These are phyloP conservation scores for Pangasius sanitwongsei DNA, from an alignment of 2,797 vertebrate genomes.

Conservation along the genomic window DNA sequence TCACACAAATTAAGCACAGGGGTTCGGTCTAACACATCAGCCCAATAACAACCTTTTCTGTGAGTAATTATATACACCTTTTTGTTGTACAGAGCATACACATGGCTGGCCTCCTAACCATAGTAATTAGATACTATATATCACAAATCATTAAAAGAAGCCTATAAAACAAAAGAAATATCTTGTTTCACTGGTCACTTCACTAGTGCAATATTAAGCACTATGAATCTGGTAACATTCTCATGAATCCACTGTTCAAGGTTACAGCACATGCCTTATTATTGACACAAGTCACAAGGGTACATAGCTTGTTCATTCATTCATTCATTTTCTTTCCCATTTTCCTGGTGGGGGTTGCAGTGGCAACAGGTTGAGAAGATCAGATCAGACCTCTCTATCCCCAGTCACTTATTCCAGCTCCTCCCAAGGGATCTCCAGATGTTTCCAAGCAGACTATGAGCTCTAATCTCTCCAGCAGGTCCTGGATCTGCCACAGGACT, in stretches of 20 bases:
- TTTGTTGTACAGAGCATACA: not conserved
- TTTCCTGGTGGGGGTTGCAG: not conserved
- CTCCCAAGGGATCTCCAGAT: not conserved
- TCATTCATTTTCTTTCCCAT: not conserved
- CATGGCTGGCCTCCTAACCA: not conserved
- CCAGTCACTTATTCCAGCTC: not conserved
- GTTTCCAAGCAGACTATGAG: not conserved
- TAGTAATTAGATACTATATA: not conserved
- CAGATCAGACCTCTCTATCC: not conserved
- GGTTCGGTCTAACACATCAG: not conserved
- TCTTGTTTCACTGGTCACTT: not conserved
- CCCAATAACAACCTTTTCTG: not conserved
- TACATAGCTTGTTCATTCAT: not conserved
- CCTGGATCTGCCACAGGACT: not conserved
- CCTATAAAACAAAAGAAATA: not conserved
- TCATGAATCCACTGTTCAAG: not conserved
- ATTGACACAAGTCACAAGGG: not conserved
- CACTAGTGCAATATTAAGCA: not conserved
- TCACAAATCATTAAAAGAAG: not conserved
- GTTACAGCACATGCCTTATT: not conserved
- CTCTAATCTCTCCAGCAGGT: not conserved
- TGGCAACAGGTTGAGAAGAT: not conserved
- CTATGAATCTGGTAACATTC: not conserved
- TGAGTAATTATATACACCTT: not conserved
- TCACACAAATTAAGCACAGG: not conserved